Evolutionary conservation across 2,888 invertebrate species (phyloP).

Genomic region (Macrophya annulata): DNA sequence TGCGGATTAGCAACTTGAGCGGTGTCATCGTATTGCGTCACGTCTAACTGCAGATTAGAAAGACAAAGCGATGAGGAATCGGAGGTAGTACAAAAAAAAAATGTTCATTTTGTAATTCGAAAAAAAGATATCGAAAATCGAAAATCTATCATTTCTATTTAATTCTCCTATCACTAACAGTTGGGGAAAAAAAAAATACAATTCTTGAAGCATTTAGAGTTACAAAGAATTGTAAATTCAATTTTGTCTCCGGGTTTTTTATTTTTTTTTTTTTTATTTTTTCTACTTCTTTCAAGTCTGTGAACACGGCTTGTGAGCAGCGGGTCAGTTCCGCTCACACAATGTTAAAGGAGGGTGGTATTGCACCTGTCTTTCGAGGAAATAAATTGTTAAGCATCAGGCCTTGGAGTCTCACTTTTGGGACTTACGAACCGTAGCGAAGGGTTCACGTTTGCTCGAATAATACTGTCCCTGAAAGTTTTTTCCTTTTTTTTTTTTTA

Average conservation of each 20-base stretch:
- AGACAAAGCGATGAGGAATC: background rate
- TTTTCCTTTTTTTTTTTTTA: background rate
- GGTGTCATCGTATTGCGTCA: constrained; percentile 3
- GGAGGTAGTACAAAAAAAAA: too few species aligned
- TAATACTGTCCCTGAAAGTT: background rate
- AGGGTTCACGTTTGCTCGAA: constrained; percentile 19
- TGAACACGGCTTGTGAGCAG: constrained; percentile 35
- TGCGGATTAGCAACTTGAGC: background rate
- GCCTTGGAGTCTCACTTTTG: constrained; percentile 42
- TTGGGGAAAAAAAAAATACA: background rate
- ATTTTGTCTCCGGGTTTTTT: background rate
- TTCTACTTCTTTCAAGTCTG: background rate
- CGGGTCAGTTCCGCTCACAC: constrained; percentile 48
- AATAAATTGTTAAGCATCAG: constrained; percentile 44
- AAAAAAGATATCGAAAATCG: background rate
- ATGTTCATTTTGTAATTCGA: background rate
- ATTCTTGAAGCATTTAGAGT: background rate
- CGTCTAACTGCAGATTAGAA: background rate
- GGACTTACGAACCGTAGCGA: constrained; percentile 43
- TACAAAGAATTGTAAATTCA: background rate
- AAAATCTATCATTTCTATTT: background rate
- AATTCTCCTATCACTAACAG: background rate
- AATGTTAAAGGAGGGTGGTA: constrained; percentile 5
- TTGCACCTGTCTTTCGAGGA: constrained; percentile 46
- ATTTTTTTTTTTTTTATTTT: background rate